These are phyloP conservation scores for roundworm (Caenorhabditis elegans) DNA, from an alignment of 1,140 invertebrate species.

Conservation along the genomic window DNA sequence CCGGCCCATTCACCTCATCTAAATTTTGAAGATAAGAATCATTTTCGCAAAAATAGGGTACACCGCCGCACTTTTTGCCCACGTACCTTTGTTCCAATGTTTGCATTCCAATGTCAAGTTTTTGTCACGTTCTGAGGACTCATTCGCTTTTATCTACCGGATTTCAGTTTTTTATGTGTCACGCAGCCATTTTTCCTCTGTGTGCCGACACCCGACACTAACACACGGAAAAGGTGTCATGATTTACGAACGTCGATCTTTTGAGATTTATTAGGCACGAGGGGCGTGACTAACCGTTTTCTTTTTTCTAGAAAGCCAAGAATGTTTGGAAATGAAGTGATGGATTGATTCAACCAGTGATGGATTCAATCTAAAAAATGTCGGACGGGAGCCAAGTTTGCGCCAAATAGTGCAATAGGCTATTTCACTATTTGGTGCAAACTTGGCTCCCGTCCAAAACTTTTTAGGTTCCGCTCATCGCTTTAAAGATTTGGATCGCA, in stretches of 20 bases:
- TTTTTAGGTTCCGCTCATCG: no score
- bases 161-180: slow-evolving; percentile 26
- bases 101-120: slow-evolving; percentile 22
- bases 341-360: no score
- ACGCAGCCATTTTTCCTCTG: neutral
- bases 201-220: neutral
- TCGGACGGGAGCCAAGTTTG: no score
- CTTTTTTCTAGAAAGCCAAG: no score
- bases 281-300: no score
- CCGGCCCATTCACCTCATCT: neutral
- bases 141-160: neutral
- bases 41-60: neutral
- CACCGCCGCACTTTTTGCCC: neutral
- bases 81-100: neutral
- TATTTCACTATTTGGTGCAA: no score
- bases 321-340: neutral
- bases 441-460: no score
- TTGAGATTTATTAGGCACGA: neutral
- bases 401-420: no score
- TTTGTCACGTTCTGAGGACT: neutral
- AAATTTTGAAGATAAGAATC: neutral
- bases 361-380: no score
- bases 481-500: no score
- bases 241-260: slow-evolving; percentile 16
- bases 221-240: neutral